Evolutionary conservation across 2,113 vertebrate genomes (phyloP).

Genomic region (Asarcornis scutulata): DNA sequence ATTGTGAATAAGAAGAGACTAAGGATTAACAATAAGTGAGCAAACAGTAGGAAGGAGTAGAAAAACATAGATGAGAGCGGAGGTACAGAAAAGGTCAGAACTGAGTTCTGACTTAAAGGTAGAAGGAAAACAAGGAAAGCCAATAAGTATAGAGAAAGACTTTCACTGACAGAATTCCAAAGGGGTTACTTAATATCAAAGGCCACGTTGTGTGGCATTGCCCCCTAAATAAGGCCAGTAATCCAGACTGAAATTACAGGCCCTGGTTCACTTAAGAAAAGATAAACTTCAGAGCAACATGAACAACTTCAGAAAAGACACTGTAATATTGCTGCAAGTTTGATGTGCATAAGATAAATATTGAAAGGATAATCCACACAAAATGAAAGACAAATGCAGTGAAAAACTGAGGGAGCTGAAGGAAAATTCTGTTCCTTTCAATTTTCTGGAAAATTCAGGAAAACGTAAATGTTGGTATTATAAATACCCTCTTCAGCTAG

Average conservation of each 20-base stretch:
- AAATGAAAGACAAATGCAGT: not conserved
- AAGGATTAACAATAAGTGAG: not conserved
- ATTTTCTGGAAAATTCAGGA: not conserved
- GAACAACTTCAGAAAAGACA: not conserved
- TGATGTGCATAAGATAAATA: not conserved
- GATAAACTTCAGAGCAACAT: not conserved
- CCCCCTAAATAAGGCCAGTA: not conserved
- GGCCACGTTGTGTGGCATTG: fast-evolving
- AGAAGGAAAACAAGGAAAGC: not conserved
- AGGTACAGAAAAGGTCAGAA: not conserved
- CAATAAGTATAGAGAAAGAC: not conserved
- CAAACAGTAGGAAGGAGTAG: not conserved
- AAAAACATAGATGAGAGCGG: not conserved
- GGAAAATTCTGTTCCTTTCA: not conserved
- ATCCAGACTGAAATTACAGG: not conserved
- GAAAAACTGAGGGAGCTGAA: not conserved
- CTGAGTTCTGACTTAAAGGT: not conserved
- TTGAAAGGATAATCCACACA: not conserved
- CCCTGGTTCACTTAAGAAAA: not conserved
- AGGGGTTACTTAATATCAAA: not conserved
- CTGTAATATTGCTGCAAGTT: not conserved
- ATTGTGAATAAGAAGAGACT: not conserved
- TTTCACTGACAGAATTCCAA: not conserved
- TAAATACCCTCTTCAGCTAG: not conserved
- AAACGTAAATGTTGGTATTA: not conserved